Base-by-base conservation (phyloP, 2,888 invertebrate genomes). In the Plusia festucae region DNA sequence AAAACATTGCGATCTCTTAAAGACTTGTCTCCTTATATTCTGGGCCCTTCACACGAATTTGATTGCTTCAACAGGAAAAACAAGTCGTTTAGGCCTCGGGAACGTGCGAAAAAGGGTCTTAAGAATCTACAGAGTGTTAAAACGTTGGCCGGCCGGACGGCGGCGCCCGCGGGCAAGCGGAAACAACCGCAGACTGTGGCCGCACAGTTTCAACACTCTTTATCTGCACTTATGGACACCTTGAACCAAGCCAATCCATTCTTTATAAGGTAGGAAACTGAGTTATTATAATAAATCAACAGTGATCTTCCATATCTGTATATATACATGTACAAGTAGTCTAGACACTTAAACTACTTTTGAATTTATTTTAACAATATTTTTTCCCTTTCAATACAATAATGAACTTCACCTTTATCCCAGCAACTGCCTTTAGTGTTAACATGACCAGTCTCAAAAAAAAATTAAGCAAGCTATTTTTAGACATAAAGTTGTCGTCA, bases 141-240 rank as follows among this genome's bases (percentile, higher is more conserved):
- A 93, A 98, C 98, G 5, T 94, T 99, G 60, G 98, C 98, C 1
- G 98, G 98, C 2, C 95, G 97, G 76, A 97, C 96, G 53, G 95
- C 96, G 65, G 96, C 96, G 70, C 94, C 96, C 1, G 95, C 96
- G 13, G 95, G 96, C 55, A 97, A 97, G 44, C 95, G 98, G 67
- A 98, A 98, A 90, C 98, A 98, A 85, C 98, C 98, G 13, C 96
- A 98, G 86, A 99, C 99, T 0, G 99, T 99, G 1, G 98, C 98
- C 1, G 98, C 98, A 15, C 99, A 99, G 94, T 99, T 99, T 92
- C 98, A 99, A 91, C 98, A 98, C 91, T 99, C 99, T 55, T 95
- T 99, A 60, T 97, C 98, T 73, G 97, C 98, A 34, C 95, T 99
- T 52, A 99, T 99, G 99, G 98, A 98, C 83, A 99, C 99, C 0